Evolutionary conservation across 2,888 invertebrate species (phyloP).

Genomic region (Eulithis prunata): DNA sequence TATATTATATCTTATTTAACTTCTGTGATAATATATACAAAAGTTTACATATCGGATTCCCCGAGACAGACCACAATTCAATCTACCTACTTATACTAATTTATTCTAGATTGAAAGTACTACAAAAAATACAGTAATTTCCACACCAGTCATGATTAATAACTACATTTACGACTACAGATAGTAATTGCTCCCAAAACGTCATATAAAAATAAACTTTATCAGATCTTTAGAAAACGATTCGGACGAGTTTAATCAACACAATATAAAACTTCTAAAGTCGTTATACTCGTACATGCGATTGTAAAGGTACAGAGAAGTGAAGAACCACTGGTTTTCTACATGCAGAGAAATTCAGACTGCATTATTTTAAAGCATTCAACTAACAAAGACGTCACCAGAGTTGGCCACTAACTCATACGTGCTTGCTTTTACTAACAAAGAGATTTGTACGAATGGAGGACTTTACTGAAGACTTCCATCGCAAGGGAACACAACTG

Average conservation of each 20-base stretch:
- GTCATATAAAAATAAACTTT: constrained; percentile 36
- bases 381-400: not conserved
- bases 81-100: not conserved
- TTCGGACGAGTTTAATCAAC: constrained; percentile 39
- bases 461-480: no score
- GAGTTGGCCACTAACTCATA: no score
- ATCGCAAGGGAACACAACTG: no score
- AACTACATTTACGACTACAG: constrained; percentile 27
- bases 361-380: not conserved
- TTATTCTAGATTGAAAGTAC: constrained; percentile 3
- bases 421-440: no score
- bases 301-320: constrained; percentile 41
- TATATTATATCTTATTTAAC: no score
- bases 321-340: constrained; percentile 27
- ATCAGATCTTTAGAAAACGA: constrained; percentile 36
- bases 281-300: constrained; percentile 33
- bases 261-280: constrained; percentile 38
- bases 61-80: not conserved
- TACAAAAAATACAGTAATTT: constrained; percentile 20
- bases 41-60: no score
- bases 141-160: constrained; percentile 24
- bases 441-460: no score
- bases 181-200: constrained; percentile 35
- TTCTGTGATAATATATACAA: no score
- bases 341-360: not conserved